These are phyloP conservation scores for Lamproptera curius DNA, from an alignment of 2,888 invertebrate species.

Conservation along the genomic window DNA sequence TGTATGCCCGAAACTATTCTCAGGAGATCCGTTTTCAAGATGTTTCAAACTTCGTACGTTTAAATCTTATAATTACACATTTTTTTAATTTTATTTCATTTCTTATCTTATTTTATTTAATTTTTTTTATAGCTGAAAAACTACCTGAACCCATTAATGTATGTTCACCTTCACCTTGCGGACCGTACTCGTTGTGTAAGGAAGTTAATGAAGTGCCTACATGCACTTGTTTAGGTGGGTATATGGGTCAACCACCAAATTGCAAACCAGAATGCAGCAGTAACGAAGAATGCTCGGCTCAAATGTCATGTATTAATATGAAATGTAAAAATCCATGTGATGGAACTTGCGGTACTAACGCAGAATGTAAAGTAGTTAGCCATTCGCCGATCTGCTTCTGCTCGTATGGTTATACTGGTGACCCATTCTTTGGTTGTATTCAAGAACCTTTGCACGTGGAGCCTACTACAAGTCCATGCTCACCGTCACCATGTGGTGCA, in stretches of 20 bases:
- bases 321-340: conserved; percentile 88
- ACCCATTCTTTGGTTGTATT: conserved; percentile 84
- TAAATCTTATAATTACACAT: conserved; percentile 65
- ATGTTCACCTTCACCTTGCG: conserved; percentile 88
- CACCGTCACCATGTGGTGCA: conserved; percentile 80
- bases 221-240: conserved; percentile 85
- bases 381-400: conserved; percentile 88
- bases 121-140: conserved; percentile 65
- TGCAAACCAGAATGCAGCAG: conserved; percentile 89
- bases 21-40: conserved; percentile 82
- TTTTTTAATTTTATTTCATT: too few species aligned
- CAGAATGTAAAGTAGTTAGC: conserved; percentile 87
- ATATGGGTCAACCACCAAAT: conserved; percentile 84
- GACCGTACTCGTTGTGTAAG: conserved; percentile 85
- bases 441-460: conserved; percentile 51
- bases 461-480: conserved; percentile 73
- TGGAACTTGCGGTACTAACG: conserved; percentile 83
- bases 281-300: conserved; percentile 84
- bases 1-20: conserved; percentile 79
- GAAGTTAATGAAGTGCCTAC: conserved; percentile 83
- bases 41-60: conserved; percentile 78
- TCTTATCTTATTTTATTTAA: too few species aligned
- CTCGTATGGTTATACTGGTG: conserved; percentile 82
- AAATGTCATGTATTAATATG: conserved; percentile 85
- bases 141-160: conserved; percentile 77